phyloP scores from a whole-genome alignment of 1,140 invertebrate genomes.

The Dreissena rostriformis region DNA sequence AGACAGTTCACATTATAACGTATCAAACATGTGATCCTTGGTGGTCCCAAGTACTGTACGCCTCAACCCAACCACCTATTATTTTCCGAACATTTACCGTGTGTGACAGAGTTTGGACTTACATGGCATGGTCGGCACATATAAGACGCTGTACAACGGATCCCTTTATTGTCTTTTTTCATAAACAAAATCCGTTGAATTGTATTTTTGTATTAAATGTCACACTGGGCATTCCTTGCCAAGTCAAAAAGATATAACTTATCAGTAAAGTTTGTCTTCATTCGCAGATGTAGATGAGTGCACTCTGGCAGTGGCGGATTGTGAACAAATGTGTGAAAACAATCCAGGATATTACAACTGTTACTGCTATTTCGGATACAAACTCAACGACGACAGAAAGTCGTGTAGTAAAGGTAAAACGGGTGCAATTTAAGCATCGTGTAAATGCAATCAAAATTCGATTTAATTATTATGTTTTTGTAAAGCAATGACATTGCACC shows the following conservation, averaged over 20 bases:
- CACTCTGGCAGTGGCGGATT: background rate
- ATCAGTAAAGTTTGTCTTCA: background rate
- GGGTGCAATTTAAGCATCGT: too few species aligned
- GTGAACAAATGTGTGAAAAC: constrained; percentile 30
- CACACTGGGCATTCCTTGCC: background rate
- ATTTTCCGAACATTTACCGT: too few species aligned
- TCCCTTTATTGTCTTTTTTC: background rate
- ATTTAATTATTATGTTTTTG: too few species aligned
- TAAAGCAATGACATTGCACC: too few species aligned
- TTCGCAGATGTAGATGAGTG: constrained; percentile 33
- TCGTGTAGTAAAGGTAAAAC: constrained; percentile 20
- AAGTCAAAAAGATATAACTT: background rate
- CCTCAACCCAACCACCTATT: too few species aligned
- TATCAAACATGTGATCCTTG: background rate
- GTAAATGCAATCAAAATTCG: too few species aligned
- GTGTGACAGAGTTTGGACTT: background rate
- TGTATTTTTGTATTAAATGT: background rate
- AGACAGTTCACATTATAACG: background rate
- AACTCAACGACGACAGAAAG: constrained; percentile 18
- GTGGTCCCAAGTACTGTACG: too few species aligned
- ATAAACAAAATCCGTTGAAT: background rate
- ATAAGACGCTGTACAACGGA: too few species aligned
- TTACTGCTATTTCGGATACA: constrained; percentile 32
- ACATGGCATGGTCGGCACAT: background rate
- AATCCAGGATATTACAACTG: background rate